phyloP scores from a whole-genome alignment of 2,888 invertebrate genomes.

The Ceriagrion tenellum region DNA sequence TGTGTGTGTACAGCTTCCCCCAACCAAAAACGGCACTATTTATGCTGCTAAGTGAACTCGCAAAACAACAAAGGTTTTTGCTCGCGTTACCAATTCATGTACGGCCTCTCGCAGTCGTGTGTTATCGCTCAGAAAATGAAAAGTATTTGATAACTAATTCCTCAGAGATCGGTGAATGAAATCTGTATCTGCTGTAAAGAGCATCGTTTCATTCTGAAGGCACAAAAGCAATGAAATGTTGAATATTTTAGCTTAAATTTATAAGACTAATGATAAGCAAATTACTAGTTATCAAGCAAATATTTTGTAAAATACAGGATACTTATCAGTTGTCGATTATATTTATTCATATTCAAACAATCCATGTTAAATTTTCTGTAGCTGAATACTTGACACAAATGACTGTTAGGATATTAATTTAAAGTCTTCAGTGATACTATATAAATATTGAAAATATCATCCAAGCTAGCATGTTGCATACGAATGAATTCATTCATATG shows the following conservation, averaged over 20 bases:
- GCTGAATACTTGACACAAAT: no score
- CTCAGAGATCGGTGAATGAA: not conserved
- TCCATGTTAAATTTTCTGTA: no score
- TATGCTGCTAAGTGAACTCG: conserved; percentile 2
- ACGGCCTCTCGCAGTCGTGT: not conserved
- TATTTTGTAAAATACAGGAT: no score
- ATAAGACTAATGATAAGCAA: not conserved
- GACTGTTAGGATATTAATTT: no score
- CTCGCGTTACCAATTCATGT: not conserved
- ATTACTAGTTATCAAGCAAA: no score
- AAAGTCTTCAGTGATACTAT: no score
- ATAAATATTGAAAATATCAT: no score
- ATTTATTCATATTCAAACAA: no score
- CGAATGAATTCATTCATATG: no score
- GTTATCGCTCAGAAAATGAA: not conserved
- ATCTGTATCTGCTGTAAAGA: not conserved
- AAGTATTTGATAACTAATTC: not conserved
- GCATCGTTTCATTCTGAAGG: not conserved
- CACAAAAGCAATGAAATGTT: not conserved
- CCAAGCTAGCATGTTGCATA: no score
- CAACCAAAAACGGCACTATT: not conserved
- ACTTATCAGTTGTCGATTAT: no score
- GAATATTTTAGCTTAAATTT: not conserved
- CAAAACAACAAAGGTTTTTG: not conserved
- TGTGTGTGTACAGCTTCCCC: not conserved